A percentile compares a stretch with the other conserved stretches of the same genome.
phyloP scores from a whole-genome alignment of 2,797 vertebrate genomes.

The Myotis planiceps region DNA sequence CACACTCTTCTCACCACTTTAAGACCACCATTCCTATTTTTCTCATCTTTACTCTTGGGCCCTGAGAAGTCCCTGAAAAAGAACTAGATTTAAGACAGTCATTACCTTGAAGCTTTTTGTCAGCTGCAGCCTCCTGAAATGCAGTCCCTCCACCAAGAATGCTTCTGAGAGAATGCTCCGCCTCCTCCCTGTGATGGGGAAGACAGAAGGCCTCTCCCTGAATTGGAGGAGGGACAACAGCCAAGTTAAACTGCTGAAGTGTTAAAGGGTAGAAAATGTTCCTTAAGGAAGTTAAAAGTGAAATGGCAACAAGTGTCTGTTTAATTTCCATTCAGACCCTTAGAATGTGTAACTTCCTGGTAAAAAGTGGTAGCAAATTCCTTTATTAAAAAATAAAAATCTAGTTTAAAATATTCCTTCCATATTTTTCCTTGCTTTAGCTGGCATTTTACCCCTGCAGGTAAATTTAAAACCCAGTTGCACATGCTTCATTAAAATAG shows the following conservation, averaged over 20 bases:
- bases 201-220: slow-evolving; percentile 9
- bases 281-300: slow-evolving; percentile 37
- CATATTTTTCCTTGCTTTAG: not conserved
- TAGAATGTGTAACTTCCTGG: not conserved
- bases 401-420: slow-evolving; percentile 4
- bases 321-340: slow-evolving; percentile 30
- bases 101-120: slow-evolving; percentile 79
- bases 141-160: slow-evolving; percentile 64
- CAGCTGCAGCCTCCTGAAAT: slow-evolving; percentile 69
- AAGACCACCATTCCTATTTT: not conserved
- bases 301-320: slow-evolving; percentile 39
- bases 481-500: not conserved
- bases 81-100: slow-evolving; percentile 58
- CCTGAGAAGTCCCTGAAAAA: slow-evolving; percentile 35
- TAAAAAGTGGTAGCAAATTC: not conserved
- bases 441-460: not conserved
- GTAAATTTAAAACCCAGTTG: slow-evolving; percentile 38
- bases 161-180: slow-evolving; percentile 34
- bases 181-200: slow-evolving; percentile 15
- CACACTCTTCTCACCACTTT: slow-evolving; percentile 3
- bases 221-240: slow-evolving; percentile 41
- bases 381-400: slow-evolving; percentile 29
- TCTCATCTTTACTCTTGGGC: slow-evolving; percentile 17
- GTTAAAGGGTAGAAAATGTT: not conserved
- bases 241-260: slow-evolving; percentile 5